A percentile compares a stretch with the other conserved stretches of the same genome.
Evolutionary conservation across 2,113 vertebrate species (phyloP).

Genomic region (Dipodomys ordii): DNA sequence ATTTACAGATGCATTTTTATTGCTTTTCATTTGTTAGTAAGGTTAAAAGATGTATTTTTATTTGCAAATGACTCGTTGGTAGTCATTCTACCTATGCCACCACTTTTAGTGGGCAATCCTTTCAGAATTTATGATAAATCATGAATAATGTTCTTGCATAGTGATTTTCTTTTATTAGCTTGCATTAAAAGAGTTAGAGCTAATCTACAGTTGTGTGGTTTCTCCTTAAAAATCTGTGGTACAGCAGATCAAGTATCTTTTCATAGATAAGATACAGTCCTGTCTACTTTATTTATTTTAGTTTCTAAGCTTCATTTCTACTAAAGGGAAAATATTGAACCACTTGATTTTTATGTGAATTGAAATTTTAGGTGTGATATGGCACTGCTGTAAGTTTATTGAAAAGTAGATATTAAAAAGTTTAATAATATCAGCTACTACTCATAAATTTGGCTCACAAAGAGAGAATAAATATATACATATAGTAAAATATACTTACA

Average conservation of each 20-base stretch:
- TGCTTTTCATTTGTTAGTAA: conserved; percentile 28
- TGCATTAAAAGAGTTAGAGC: conserved; percentile 62
- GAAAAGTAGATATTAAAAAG: conserved; percentile 37
- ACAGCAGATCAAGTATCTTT: conserved; percentile 64
- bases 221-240: conserved; percentile 58
- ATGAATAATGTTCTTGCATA: conserved; percentile 50
- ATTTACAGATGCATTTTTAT: conserved; percentile 24
- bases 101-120: neutral
- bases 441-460: neutral
- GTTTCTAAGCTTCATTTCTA: conserved; percentile 23
- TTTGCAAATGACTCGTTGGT: neutral
- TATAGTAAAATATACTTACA: neutral
- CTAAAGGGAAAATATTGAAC: neutral
- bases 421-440: neutral
- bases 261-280: conserved; percentile 55
- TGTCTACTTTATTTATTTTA: conserved; percentile 67
- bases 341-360: conserved; percentile 47
- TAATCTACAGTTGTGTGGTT: conserved; percentile 70
- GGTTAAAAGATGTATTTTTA: conserved; percentile 28
- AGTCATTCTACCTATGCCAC: too few species aligned
- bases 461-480: neutral
- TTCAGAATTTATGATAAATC: conserved; percentile 37
- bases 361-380: neutral
- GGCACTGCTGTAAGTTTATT: neutral
- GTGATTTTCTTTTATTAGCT: conserved; percentile 73